Conservation (phyloP, 1,140 invertebrate species). For the Saccostrea echinata region DNA sequence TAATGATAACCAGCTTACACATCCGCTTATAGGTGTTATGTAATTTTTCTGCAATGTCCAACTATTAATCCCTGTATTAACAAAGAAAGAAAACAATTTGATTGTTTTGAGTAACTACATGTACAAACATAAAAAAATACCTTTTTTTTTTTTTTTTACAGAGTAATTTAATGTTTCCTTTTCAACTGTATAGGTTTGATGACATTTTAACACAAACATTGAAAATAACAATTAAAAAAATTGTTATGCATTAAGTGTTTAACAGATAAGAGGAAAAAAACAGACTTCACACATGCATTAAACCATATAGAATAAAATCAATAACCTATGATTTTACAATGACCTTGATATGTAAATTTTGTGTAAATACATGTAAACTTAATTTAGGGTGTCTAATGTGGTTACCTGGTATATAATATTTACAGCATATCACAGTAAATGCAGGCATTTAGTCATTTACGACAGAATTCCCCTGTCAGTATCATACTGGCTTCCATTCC, state of each 20-base stretch:
- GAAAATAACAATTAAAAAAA: background rate
- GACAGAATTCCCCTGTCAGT: background rate
- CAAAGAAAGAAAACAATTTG: no score
- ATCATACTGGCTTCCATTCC: background rate
- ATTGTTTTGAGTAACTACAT: no score
- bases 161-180: background rate
- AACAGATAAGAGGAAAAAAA: background rate
- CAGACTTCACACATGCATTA: background rate
- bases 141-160: no score
- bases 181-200: background rate
- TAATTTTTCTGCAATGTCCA: no score
- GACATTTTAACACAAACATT: background rate
- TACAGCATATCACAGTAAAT: slow-evolving; percentile 28
- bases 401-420: background rate
- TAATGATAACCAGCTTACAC: no score
- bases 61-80: no score
- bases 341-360: background rate
- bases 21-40: no score
- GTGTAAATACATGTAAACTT: background rate
- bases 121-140: no score
- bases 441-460: slow-evolving; percentile 8
- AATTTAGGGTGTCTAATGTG: background rate
- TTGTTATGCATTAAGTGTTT: no score
- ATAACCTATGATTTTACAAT: background rate
- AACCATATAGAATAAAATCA: background rate